Evolutionary conservation across 2,113 vertebrate genomes (phyloP).

Genomic region (Mesoclemmys tuberculata): DNA sequence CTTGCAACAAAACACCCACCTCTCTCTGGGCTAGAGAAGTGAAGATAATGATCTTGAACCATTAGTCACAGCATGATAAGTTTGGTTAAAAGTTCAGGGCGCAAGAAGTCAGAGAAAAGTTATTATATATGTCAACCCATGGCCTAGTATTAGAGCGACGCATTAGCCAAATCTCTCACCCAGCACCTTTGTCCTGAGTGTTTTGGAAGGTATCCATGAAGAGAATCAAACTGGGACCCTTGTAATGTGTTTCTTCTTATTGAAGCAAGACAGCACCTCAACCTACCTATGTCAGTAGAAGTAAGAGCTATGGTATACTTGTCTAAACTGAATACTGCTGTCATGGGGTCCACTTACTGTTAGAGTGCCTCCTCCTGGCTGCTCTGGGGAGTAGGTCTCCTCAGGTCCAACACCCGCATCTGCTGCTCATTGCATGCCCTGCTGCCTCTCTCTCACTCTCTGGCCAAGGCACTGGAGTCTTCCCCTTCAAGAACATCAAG

Average conservation of each 20-base stretch:
- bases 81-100: not conserved
- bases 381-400: not conserved
- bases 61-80: not conserved
- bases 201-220: not conserved
- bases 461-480: no score
- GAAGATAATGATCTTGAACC: not conserved
- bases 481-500: no score
- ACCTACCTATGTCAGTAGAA: not conserved
- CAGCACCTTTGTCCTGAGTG: not conserved
- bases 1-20: rapidly evolving
- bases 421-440: not conserved
- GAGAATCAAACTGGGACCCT: not conserved
- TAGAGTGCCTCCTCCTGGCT: not conserved
- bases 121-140: not conserved
- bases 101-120: rapidly evolving
- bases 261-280: not conserved
- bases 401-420: not conserved
- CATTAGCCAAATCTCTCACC: not conserved
- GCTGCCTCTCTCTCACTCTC: not conserved
- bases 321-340: not conserved
- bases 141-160: rapidly evolving
- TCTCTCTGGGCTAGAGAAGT: rapidly evolving
- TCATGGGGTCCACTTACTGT: not conserved
- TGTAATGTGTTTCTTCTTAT: not conserved
- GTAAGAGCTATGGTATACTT: not conserved